A percentile compares a stretch with the other conserved stretches of the same genome.
Conservation (phyloP, 1,140 invertebrate genomes). For the Pentalonia nigronervosa region DNA sequence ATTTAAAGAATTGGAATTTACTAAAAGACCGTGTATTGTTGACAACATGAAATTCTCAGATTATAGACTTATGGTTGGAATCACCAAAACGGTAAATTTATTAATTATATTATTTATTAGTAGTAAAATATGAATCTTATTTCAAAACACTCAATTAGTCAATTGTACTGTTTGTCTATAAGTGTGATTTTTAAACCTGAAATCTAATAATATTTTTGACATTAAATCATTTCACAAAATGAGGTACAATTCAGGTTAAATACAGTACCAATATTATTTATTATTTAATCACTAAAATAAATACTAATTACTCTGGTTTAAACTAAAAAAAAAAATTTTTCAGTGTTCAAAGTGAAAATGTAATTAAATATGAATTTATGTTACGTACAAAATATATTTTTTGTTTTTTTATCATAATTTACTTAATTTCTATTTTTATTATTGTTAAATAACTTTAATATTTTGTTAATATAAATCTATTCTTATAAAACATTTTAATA, state of each 20-base stretch:
- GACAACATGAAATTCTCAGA: neutral
- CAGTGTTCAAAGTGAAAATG: too few species aligned
- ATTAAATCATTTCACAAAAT: neutral
- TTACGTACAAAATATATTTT: too few species aligned
- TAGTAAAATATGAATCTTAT: neutral
- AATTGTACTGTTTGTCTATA: neutral
- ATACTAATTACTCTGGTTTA: too few species aligned
- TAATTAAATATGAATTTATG: too few species aligned
- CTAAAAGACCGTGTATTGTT: neutral
- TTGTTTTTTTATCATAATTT: too few species aligned
- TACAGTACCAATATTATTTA: neutral
- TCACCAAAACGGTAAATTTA: neutral
- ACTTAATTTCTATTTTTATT: too few species aligned
- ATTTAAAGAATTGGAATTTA: neutral
- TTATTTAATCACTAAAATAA: neutral
- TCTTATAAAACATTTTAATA: too few species aligned
- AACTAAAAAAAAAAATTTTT: too few species aligned
- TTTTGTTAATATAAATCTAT: too few species aligned
- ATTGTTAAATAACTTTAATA: too few species aligned
- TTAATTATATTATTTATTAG: neutral
- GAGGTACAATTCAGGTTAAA: neutral
- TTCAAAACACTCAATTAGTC: neutral
- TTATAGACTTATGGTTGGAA: slow-evolving; percentile 25
- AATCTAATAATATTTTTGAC: neutral
- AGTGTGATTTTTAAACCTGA: neutral